Evolutionary conservation across 1,140 invertebrate species (phyloP), one percentile per base, ranked within the genome.

Genomic region (Pogonognathellus flavescens): DNA sequence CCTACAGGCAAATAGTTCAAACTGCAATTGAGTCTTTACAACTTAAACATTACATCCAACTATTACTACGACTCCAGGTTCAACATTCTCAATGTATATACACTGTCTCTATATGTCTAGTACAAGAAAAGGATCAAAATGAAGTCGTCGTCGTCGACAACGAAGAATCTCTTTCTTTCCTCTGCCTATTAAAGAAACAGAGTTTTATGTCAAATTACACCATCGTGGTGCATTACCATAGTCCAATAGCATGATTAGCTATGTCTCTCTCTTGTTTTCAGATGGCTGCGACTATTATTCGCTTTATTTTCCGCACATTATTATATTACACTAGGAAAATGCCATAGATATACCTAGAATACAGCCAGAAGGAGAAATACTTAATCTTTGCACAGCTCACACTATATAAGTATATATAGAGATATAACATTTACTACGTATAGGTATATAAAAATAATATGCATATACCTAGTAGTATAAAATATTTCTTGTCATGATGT

Each of bases 31-130:
- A 1, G 31, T 41, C 31, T 41, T 9, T 66, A 25, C 62, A 66
- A 66, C 62, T 66, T 66, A 66, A 25, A 31, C 62, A 25, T 66
- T 66, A 66, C 62, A 31, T 25, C 62, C 25, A 25, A 25, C 62
- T 41, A 41, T 41, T 41, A 41, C 31, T 41, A 41, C 31, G 2
- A 41, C 31, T 3, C 31, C 31, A 41, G 31, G 31, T 41, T 22
- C 10, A 66, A 66, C 62, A 25, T 31, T 31, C 22, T 10, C 20
- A 31, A 13, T 66, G 60, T 18, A 62, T 62, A 25, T 4, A 22
- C 25, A 25, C 25, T 22, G 62, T 66, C 22, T 66, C 11, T 4
- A 4, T 25, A 7, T 66, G 22, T 11, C 31, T 41, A 22, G 18
- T 62, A n/a, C n/a, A 62, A 62, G 18, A 22, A 41, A 41, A 11